Base-by-base conservation (phyloP, 2,888 invertebrate genomes). In the Nomada goodeniana region DNA sequence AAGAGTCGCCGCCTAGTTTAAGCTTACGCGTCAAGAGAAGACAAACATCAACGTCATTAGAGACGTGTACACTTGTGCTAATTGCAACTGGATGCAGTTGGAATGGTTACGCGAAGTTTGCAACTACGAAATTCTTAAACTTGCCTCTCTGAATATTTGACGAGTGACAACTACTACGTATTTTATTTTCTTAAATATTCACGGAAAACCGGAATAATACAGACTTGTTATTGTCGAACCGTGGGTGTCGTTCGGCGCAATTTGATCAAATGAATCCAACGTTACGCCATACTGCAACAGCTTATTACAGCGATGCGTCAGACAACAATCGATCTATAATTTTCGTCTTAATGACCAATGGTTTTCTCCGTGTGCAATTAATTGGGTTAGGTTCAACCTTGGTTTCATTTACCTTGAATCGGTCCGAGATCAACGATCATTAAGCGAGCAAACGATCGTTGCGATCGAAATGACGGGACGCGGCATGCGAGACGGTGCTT, bases 11-110 rank as follows among this genome's bases (percentile, higher is more conserved):
- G 11, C 4, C 29, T 29, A 13, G 52, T 9, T 52, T n/a, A 13
- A 47, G 47, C 59, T 15, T 29, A 29, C 29, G 29, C 70, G 9
- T 20, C 5, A 59, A n/a, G 20, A 20, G 29, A 59, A 59, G 59
- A 59, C 47, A 70, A 70, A 70, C 59, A 29, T 29, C 47, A 70
- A 70, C 70, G 70, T 70, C 70, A 60, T 70, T 70, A 70, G 70
- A 29, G 20, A n/a, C 70, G 59, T 20, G 59, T 60, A 50, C 44
- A 60, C 70, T 29, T 59, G 59, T 15, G 47, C 70, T 70, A 70
- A 70, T 60, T 70, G 70, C 59, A 70, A 29, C 13, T 20, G 64
- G 52, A 52, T 59, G 47, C 29, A 59, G 59, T 20, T 20, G 18
- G 59, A 59, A 47, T 50, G 15, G 29, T 59, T 20, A 50, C 29